These are phyloP conservation scores for Papilio protenor DNA, from an alignment of 2,888 invertebrate species.

Conservation along the genomic window DNA sequence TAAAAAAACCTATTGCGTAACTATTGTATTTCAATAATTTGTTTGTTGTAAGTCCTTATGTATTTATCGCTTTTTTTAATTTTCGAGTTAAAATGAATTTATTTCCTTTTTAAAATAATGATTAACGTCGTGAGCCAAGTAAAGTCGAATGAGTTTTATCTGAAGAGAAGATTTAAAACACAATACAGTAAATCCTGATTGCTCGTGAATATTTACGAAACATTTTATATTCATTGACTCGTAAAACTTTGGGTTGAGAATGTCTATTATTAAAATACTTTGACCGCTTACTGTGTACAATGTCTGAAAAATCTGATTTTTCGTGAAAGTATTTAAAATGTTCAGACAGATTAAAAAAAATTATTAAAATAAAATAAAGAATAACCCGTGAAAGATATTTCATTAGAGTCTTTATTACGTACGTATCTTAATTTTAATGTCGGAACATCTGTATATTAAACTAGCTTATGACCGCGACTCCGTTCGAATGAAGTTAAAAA, in stretches of 20 bases:
- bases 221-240: not conserved
- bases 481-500: no score
- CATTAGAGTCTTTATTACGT: not conserved
- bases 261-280: slow-evolving; percentile 6
- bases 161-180: not conserved
- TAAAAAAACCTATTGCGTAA: no score
- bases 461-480: no score
- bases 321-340: not conserved
- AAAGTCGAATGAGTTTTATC: not conserved
- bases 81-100: not conserved
- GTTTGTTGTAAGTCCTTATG: no score
- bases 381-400: not conserved
- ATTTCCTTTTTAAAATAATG: not conserved
- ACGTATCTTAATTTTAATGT: not conserved
- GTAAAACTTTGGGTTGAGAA: not conserved
- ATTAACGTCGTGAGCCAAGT: not conserved
- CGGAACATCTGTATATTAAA: no score
- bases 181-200: not conserved
- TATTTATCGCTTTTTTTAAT: not conserved
- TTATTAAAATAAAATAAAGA: not conserved
- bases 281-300: not conserved
- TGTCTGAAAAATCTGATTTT: not conserved
- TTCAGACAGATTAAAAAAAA: not conserved
- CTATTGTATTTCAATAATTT: no score
- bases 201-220: slow-evolving; percentile 1